Evolutionary conservation across 2,888 invertebrate genomes (phyloP).

Genomic region (Tryphoninae sp.): DNA sequence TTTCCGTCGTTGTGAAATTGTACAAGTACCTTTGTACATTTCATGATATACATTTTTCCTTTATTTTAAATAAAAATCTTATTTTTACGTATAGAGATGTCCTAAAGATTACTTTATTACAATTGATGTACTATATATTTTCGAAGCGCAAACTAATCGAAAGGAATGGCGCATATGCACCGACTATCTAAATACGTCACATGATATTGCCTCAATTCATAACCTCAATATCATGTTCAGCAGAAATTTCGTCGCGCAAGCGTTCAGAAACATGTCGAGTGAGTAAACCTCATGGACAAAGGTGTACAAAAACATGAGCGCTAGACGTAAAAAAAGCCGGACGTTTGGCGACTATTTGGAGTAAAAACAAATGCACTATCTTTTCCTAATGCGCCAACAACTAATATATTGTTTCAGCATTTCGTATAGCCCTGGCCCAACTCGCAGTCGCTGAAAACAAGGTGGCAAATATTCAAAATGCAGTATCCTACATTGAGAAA

Average conservation of each 20-base stretch:
- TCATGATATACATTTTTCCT: constrained; percentile 60
- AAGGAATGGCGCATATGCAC: not conserved
- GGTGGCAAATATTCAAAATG: constrained; percentile 88
- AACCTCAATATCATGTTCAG: constrained; percentile 71
- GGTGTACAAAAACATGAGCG: constrained; percentile 1
- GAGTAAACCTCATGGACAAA: constrained; percentile 50
- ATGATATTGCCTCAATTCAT: constrained; percentile 60
- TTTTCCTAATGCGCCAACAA: not conserved
- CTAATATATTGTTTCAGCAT: constrained; percentile 80
- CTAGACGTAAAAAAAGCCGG: not conserved
- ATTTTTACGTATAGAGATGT: constrained; percentile 66
- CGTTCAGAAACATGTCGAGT: constrained; percentile 73
- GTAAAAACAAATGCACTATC: not conserved
- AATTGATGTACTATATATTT: not conserved
- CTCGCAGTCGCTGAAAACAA: constrained; percentile 90
- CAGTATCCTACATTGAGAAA: constrained; percentile 86
- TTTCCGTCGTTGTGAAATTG: constrained; percentile 14
- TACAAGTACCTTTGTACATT: constrained; percentile 42
- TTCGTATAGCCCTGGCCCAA: constrained; percentile 92
- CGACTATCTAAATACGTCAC: constrained; percentile 7
- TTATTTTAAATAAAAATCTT: constrained; percentile 71
- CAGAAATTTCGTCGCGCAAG: constrained; percentile 63
- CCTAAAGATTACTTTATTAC: not conserved
- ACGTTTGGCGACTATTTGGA: constrained; percentile 1
- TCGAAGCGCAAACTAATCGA: constrained; percentile 8